Evolutionary conservation across 2,113 vertebrate genomes (phyloP), one percentile per base, ranked within the genome.

Genomic region (Ceyx margarethae): DNA sequence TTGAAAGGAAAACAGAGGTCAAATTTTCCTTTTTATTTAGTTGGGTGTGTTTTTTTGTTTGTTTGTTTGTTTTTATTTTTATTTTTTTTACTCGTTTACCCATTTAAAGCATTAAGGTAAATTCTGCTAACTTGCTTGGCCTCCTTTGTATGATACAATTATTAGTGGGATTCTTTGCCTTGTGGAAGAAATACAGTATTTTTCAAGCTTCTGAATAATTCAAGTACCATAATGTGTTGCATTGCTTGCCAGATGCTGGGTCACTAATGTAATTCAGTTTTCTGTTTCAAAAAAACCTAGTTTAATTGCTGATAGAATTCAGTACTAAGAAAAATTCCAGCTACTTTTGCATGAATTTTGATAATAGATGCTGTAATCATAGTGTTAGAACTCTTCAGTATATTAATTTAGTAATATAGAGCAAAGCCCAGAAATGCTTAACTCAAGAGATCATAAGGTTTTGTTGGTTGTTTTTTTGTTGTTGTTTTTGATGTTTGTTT

Each of bases 181-280:
- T 85, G 82, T 87, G 43, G 48, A 79, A 91, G 31, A 11, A 60
- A 9, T 85, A 29, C 13, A 64, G 60, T 80, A 18, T 89, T 67
- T 91, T 74, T 80, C n/a, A 87, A 77, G 46, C 33, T 85, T 69
- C 68, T 45, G 62, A 81, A 48, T 94, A 85, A 85, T 94, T 91
- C 35, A 56, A 3, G 9, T 73, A 17, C 17, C n/a, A 10, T 79
- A 71, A 33, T 81, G 35, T 83, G 31, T 83, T 93, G 26, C 29
- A 42, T 53, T 83, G 28, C 57, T 92, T 82, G 4, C 37, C n/a
- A 75, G 45, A 60, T 77, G 35, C 35, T 72, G 76, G 64, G 48
- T 60, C 18, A 74, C 28, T 72, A 62, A 51, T 67, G 23, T 60
- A 46, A 67, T 83, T 84, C 78, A 84, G 19, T 5, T 84, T 71